Conservation (phyloP, 1,140 invertebrate species). For the Heliconius congener region DNA sequence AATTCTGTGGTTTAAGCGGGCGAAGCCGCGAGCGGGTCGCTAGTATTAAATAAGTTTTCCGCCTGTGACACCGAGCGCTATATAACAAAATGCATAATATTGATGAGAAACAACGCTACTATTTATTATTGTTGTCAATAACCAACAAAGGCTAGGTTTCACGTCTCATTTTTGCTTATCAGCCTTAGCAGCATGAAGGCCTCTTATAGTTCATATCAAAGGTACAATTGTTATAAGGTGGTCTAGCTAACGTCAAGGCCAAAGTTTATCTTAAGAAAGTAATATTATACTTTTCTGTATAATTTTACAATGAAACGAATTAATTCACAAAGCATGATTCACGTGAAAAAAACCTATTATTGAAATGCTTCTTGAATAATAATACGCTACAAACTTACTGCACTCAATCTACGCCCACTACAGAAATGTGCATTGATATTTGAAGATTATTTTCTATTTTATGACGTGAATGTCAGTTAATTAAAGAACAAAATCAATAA, state of each 20-base stretch:
- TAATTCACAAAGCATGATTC: neutral
- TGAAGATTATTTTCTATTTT: neutral
- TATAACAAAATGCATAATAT: neutral
- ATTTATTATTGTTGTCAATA: neutral
- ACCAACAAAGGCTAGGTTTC: neutral
- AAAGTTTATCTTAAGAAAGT: neutral
- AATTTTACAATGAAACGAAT: too few species aligned
- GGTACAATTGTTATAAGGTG: neutral
- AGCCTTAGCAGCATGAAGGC: neutral
- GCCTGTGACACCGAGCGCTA: too few species aligned
- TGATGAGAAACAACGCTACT: neutral
- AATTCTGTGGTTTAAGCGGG: too few species aligned
- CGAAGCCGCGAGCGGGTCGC: too few species aligned
- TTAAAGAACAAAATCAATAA: too few species aligned
- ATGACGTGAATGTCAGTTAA: too few species aligned
- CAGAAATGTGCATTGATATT: neutral
- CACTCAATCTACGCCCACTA: neutral
- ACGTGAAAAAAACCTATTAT: too few species aligned
- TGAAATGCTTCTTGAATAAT: too few species aligned
- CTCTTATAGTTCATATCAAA: neutral
- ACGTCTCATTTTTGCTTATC: neutral
- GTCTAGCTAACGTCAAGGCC: neutral
- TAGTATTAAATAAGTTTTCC: too few species aligned
- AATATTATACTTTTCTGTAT: too few species aligned
- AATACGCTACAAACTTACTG: neutral